Percentiles rank a stretch among this genome's conserved stretches.
phyloP scores from a whole-genome alignment of 2,113 vertebrate species.

The Menura novaehollandiae region DNA sequence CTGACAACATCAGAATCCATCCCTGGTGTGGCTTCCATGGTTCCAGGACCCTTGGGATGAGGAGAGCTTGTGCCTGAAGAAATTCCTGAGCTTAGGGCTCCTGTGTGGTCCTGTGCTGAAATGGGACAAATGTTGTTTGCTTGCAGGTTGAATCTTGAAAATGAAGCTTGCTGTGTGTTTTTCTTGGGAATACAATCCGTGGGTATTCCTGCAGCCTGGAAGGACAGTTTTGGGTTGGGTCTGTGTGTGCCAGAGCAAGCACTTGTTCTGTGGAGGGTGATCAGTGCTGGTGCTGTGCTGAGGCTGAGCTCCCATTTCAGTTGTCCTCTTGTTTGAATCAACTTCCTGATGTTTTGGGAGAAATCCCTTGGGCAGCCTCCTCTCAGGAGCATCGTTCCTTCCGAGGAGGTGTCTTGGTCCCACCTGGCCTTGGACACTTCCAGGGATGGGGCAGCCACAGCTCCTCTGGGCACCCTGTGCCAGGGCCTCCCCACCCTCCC shows the following conservation, averaged over 20 bases:
- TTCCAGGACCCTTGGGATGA: not conserved
- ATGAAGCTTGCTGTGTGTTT: not conserved
- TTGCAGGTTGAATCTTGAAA: not conserved
- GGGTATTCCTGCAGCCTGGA: not conserved
- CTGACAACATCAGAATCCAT: not conserved
- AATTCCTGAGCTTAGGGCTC: not conserved
- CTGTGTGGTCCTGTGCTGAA: not conserved
- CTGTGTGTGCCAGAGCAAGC: not conserved
- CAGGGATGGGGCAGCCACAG: not conserved
- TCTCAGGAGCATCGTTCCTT: not conserved
- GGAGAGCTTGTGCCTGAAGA: not conserved
- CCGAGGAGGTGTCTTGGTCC: not conserved
- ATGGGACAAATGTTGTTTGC: not conserved
- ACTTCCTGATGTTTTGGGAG: not conserved
- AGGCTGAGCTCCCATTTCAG: not conserved
- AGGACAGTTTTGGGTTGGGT: not conserved
- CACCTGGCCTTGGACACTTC: not conserved
- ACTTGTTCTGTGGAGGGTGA: not conserved
- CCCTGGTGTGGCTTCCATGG: not conserved
- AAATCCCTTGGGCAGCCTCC: not conserved
- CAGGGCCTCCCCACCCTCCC: not conserved
- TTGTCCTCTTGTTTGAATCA: not conserved
- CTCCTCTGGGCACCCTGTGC: not conserved
- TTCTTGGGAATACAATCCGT: not conserved
- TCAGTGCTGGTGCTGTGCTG: not conserved